Percentiles rank a stretch among this genome's conserved stretches.
Evolutionary conservation across 1,140 invertebrate species (phyloP).

Genomic region (Apolygus lucorum): DNA sequence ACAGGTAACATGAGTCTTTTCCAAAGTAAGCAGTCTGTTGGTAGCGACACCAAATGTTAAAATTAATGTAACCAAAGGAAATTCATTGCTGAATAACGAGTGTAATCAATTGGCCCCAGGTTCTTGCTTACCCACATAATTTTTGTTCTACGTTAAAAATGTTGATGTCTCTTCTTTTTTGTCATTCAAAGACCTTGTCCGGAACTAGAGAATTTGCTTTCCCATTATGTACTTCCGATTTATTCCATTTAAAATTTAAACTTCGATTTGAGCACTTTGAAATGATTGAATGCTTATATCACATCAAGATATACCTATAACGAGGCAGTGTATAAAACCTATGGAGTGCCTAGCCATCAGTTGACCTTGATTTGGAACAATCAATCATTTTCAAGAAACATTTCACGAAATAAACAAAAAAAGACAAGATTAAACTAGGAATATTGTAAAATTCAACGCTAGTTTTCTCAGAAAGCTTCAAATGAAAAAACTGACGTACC

Average conservation of each 20-base stretch:
- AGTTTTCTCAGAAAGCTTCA: too few species aligned
- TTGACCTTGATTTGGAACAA: not conserved
- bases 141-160: not conserved
- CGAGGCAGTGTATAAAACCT: slow-evolving; percentile 5
- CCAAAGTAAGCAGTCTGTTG: not conserved
- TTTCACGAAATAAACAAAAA: too few species aligned
- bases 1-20: not conserved
- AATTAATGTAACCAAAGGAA: too few species aligned
- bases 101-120: slow-evolving; percentile 6
- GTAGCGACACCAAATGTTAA: not conserved
- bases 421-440: too few species aligned
- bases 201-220: too few species aligned
- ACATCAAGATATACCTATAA: slow-evolving; percentile 2
- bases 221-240: not conserved
- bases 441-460: too few species aligned
- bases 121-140: not conserved
- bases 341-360: not conserved
- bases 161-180: not conserved
- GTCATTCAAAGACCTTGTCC: not conserved
- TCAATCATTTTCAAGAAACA: slow-evolving; percentile 4
- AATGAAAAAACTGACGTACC: too few species aligned
- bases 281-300: slow-evolving; percentile 11
- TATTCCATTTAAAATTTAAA: not conserved
- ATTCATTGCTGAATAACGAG: not conserved
- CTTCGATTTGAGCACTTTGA: not conserved